phyloP scores from a whole-genome alignment of 2,113 vertebrate genomes.

The Cephalopterus ornatus region DNA sequence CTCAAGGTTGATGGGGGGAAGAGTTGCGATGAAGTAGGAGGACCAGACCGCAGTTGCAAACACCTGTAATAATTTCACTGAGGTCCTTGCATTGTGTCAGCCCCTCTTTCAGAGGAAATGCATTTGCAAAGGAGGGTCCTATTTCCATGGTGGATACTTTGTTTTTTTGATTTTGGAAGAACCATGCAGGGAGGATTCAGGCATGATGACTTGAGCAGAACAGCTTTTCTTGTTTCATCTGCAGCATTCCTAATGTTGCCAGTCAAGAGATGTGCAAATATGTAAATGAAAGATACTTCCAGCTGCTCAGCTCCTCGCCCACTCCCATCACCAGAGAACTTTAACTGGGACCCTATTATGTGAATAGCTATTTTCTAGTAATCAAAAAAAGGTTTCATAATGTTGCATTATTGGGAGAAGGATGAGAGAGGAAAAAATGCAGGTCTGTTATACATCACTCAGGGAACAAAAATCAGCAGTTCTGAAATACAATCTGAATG shows the following conservation, averaged over 20 bases:
- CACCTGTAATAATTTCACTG: background rate
- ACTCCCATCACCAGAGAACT: fast-evolving
- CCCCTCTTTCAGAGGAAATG: background rate
- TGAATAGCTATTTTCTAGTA: background rate
- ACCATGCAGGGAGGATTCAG: background rate
- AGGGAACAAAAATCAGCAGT: background rate
- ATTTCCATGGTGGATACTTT: background rate
- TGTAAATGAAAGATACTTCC: background rate
- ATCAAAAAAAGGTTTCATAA: background rate
- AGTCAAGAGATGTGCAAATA: background rate
- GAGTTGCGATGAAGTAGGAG: background rate
- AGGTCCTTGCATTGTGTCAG: background rate
- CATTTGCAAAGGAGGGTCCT: background rate
- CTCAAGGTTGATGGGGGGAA: background rate
- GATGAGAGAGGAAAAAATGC: background rate
- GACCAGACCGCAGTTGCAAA: background rate
- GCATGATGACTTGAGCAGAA: background rate
- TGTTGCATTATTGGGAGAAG: background rate
- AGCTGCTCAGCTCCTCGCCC: background rate
- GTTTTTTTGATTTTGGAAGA: background rate
- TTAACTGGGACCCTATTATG: background rate
- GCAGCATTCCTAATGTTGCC: background rate
- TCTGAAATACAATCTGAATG: background rate
- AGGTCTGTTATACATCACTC: background rate
- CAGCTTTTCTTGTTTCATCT: background rate